A percentile compares a stretch with the other conserved stretches of the same genome.
Conservation (phyloP, 2,888 invertebrate genomes). For the Nomada hirtipes region DNA sequence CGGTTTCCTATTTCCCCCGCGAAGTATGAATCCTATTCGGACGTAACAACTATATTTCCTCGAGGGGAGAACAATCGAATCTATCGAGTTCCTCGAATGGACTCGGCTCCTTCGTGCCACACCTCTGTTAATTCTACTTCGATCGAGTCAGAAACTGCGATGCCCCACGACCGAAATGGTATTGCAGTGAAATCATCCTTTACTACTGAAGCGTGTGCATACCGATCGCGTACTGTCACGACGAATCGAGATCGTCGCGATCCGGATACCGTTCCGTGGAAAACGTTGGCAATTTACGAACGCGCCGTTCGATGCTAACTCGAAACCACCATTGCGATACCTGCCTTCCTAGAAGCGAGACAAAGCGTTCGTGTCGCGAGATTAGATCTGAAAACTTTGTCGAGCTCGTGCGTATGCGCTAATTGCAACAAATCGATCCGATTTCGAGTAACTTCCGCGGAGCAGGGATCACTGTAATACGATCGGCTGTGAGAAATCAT, state of each 20-base stretch:
- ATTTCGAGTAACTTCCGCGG: neutral
- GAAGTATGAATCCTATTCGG: no score
- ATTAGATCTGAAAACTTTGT: neutral
- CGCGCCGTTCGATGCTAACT: constrained; percentile 3
- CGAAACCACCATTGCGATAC: constrained; percentile 13
- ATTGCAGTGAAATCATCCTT: constrained; percentile 49
- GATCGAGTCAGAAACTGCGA: constrained; percentile 27
- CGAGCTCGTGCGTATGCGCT: neutral
- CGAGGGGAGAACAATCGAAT: neutral
- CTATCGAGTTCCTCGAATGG: neutral
- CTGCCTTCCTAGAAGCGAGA: constrained; percentile 19
- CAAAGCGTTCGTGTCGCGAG: constrained; percentile 18
- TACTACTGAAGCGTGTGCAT: constrained; percentile 24
- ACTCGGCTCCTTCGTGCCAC: constrained; percentile 10
- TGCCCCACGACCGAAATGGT: constrained; percentile 25
- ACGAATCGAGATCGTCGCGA: constrained; percentile 10
- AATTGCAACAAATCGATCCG: neutral
- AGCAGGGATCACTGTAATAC: no score
- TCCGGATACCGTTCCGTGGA: constrained; percentile 8
- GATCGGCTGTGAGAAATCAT: no score
- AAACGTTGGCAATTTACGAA: constrained; percentile 14
- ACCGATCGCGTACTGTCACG: constrained; percentile 34
- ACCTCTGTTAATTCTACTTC: constrained; percentile 23
- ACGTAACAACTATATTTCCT: neutral
- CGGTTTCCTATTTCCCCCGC: no score